These are phyloP conservation scores for Drosophila melanogaster DNA, from an alignment of 1,140 invertebrate species.

Conservation along the genomic window DNA sequence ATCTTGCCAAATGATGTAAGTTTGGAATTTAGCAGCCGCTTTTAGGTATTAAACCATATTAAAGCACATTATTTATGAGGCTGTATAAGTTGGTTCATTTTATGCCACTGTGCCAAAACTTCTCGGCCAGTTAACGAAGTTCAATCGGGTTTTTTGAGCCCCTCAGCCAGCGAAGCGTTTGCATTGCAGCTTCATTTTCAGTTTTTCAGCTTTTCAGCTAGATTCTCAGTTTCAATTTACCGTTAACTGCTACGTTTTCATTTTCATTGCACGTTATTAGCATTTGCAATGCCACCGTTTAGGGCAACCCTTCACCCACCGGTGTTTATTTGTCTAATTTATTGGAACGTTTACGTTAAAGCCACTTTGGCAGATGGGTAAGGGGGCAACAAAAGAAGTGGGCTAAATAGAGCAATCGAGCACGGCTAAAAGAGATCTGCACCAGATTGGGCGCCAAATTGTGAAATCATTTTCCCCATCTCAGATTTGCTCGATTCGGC, in stretches of 20 bases:
- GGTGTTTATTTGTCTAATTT: slow-evolving; percentile 81
- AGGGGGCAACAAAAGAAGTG: slow-evolving; percentile 27
- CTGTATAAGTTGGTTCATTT: neutral
- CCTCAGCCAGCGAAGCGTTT: slow-evolving; percentile 64
- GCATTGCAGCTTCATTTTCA: slow-evolving; percentile 69
- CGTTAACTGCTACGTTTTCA: slow-evolving; percentile 56
- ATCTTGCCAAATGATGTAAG: neutral
- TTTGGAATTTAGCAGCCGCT: neutral
- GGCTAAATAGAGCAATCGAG: slow-evolving; percentile 78
- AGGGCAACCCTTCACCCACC: slow-evolving; percentile 70
- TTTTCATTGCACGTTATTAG: slow-evolving; percentile 65
- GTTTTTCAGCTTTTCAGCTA: slow-evolving; percentile 22
- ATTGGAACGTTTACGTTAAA: slow-evolving; percentile 55
- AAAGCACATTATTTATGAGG: neutral
- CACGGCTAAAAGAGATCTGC: slow-evolving; percentile 39
- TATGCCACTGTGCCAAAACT: slow-evolving; percentile 31
- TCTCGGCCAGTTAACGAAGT: slow-evolving; percentile 31
- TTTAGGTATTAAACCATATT: slow-evolving; percentile 1
- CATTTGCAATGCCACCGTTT: slow-evolving; percentile 72
- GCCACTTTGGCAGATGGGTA: neutral
- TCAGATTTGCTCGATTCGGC: slow-evolving; percentile 18
- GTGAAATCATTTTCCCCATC: slow-evolving; percentile 67
- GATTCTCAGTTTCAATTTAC: slow-evolving; percentile 62
- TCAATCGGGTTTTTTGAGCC: slow-evolving; percentile 24
- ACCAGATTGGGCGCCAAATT: slow-evolving; percentile 62